These are phyloP conservation scores for Chrysemys picta DNA, from an alignment of 2,113 vertebrate genomes.

Conservation along the genomic window DNA sequence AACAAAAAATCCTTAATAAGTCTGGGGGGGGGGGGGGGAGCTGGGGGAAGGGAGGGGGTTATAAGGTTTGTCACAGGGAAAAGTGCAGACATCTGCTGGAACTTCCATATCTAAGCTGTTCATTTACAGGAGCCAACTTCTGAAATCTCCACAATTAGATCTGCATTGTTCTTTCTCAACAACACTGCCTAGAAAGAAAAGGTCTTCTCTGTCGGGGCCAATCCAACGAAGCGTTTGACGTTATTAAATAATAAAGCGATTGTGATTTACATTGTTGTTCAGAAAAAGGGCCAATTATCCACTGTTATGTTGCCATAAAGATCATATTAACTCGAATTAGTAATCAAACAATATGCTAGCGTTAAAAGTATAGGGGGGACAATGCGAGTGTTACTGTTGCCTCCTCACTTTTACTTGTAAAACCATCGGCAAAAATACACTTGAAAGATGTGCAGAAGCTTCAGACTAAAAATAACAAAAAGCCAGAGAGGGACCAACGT, in stretches of 20 bases:
- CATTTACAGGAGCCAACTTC: conserved; percentile 88
- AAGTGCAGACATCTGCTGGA: conserved; percentile 80
- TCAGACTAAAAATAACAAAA: conserved; percentile 44
- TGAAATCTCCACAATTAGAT: conserved; percentile 90
- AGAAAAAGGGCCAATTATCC: conserved; percentile 92
- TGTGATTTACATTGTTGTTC: conserved; percentile 92
- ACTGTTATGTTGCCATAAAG: conserved; percentile 93
- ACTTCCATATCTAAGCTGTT: conserved; percentile 85
- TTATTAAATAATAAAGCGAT: conserved; percentile 99
- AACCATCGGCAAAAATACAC: conserved; percentile 61
- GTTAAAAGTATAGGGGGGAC: conserved; percentile 80
- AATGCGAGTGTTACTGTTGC: conserved; percentile 75
- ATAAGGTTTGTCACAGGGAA: conserved; percentile 69
- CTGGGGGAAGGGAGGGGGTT: conserved; percentile 52
- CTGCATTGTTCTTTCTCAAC: conserved; percentile 86
- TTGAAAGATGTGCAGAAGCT: conserved; percentile 58
- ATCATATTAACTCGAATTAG: conserved; percentile 95
- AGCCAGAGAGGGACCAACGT: neutral
- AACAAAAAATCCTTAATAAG: conserved; percentile 74
- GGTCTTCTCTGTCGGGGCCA: conserved; percentile 88
- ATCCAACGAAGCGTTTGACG: conserved; percentile 93
- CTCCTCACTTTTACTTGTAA: conserved; percentile 79
- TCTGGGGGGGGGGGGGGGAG: conserved; percentile 27
- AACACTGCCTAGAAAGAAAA: conserved; percentile 86
- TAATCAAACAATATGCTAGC: conserved; percentile 89